Evolutionary conservation across 2,113 vertebrate genomes (phyloP).

Genomic region (Toxotes chatareus): DNA sequence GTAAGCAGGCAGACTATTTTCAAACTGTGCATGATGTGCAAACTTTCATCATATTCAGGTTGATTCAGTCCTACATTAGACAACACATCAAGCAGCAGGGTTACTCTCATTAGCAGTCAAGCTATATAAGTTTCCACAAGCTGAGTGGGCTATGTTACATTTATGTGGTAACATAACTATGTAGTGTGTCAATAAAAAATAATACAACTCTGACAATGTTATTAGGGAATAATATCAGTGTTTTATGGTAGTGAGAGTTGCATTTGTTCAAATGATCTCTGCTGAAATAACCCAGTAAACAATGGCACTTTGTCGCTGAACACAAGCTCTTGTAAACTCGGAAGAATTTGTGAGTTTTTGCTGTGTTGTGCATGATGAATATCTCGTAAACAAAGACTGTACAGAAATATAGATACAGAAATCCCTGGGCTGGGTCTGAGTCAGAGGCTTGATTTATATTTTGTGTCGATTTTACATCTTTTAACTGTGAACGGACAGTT

Average conservation of each 20-base stretch:
- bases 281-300: slow-evolving; percentile 59
- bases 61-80: slow-evolving; percentile 37
- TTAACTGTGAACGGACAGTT: slow-evolving; percentile 24
- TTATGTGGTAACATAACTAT: slow-evolving; percentile 37
- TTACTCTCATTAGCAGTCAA: slow-evolving; percentile 62
- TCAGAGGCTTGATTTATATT: slow-evolving; percentile 40
- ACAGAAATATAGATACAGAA: slow-evolving; percentile 30
- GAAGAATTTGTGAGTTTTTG: slow-evolving; percentile 33
- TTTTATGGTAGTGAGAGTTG: slow-evolving; percentile 43
- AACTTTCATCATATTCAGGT: slow-evolving; percentile 34
- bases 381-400: slow-evolving; percentile 39
- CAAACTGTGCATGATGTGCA: slow-evolving; percentile 41
- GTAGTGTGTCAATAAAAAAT: slow-evolving; percentile 52
- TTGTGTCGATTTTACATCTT: slow-evolving; percentile 42
- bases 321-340: slow-evolving; percentile 40
- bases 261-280: slow-evolving; percentile 47
- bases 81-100: slow-evolving; percentile 57
- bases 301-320: slow-evolving; percentile 37
- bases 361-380: slow-evolving; percentile 24
- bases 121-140: slow-evolving; percentile 49
- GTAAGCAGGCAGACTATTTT: slow-evolving; percentile 3
- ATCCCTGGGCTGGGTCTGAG: background rate
- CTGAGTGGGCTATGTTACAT: slow-evolving; percentile 42
- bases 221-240: slow-evolving; percentile 39
- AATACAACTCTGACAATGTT: slow-evolving; percentile 48